phyloP scores from a whole-genome alignment of 2,797 vertebrate species.

The Falco columbarius region DNA sequence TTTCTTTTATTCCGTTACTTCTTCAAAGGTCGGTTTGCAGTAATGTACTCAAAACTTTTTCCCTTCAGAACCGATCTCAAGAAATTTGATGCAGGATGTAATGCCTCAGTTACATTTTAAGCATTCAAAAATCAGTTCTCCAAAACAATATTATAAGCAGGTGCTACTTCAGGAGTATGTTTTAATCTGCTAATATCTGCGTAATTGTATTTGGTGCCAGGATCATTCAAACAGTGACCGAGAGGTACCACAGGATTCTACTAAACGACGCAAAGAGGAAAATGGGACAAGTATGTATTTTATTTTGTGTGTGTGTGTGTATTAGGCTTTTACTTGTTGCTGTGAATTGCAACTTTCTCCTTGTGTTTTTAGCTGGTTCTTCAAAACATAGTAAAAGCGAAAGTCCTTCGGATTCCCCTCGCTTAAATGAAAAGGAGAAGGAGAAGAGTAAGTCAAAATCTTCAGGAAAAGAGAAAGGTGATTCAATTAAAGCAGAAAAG shows the following conservation, averaged over 20 bases:
- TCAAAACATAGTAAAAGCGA: conserved; percentile 94
- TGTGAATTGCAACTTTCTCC: not conserved
- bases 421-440: conserved; percentile 86
- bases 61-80: not conserved
- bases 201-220: conserved; percentile 76
- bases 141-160: not conserved
- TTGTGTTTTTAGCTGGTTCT: conserved; percentile 80
- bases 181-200: conserved; percentile 38
- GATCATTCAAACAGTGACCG: conserved; percentile 89
- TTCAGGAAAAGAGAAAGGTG: conserved; percentile 92
- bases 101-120: not conserved
- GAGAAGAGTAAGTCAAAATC: conserved; percentile 95
- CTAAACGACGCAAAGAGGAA: conserved; percentile 89
- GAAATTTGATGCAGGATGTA: not conserved
- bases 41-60: not conserved
- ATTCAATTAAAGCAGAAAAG: conserved; percentile 90
- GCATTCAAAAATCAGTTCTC: not conserved
- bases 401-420: conserved; percentile 94
- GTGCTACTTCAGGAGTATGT: not conserved
- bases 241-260: conserved; percentile 85
- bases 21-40: not conserved
- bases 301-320: not conserved
- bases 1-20: not conserved
- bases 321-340: not conserved
- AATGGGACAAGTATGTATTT: conserved; percentile 87